A percentile compares a stretch with the other conserved stretches of the same genome.
phyloP scores from a whole-genome alignment of 2,113 vertebrate species.

The Melanerpes aurifrons region DNA sequence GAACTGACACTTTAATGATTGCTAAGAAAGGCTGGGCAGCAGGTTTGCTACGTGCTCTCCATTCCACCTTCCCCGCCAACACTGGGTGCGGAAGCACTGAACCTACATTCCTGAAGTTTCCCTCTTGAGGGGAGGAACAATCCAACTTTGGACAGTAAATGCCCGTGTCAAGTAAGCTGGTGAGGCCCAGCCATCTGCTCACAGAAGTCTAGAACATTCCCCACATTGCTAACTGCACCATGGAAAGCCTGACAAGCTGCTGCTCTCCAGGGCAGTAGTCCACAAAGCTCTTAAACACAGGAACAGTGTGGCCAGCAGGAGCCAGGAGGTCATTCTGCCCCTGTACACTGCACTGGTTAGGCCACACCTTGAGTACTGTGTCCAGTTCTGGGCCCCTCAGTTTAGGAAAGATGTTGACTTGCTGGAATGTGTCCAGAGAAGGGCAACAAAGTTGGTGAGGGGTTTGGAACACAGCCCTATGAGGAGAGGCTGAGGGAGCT shows the following conservation, averaged over 20 bases:
- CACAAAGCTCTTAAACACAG: neutral
- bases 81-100: neutral
- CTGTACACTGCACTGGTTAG: too few species aligned
- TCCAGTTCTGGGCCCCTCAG: too few species aligned
- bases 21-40: conserved; percentile 35
- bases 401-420: too few species aligned
- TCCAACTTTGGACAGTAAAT: neutral
- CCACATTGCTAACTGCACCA: neutral
- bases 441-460: too few species aligned
- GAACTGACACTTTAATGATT: conserved; percentile 60
- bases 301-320: too few species aligned
- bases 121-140: neutral
- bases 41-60: conserved; percentile 34
- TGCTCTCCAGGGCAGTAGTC: neutral
- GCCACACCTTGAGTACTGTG: too few species aligned
- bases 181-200: neutral
- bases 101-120: neutral
- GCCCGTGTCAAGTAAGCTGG: neutral
- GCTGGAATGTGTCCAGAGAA: too few species aligned
- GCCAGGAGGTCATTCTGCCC: too few species aligned
- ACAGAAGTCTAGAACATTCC: neutral
- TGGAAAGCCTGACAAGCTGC: neutral
- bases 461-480: too few species aligned
- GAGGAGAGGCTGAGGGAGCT: too few species aligned
- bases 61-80: conserved; percentile 13